Percentiles rank a stretch among this genome's conserved stretches.
phyloP scores from a whole-genome alignment of 2,797 vertebrate species.

The Ambastaia sidthimunki region DNA sequence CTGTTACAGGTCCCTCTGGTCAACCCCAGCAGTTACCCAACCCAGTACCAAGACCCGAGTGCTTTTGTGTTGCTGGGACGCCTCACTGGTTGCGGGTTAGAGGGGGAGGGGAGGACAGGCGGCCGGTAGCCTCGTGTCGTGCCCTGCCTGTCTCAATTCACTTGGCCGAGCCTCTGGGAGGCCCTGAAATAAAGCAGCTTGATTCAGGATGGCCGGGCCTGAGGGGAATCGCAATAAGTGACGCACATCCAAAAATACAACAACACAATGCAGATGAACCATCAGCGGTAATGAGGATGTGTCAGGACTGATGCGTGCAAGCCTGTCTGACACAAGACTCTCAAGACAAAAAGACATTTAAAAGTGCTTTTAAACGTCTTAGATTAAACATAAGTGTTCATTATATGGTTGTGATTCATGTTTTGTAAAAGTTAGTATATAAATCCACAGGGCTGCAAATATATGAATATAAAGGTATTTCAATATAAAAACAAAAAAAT shows the following conservation, averaged over 20 bases:
- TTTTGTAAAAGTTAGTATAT: not conserved
- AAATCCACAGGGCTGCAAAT: not conserved
- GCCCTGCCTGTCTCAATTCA: slow-evolving; percentile 57
- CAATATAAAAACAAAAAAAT: no score
- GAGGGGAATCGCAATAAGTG: slow-evolving; percentile 33
- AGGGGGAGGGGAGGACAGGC: slow-evolving; percentile 43
- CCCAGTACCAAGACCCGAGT: slow-evolving; percentile 76
- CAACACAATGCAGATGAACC: not conserved
- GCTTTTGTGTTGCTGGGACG: slow-evolving; percentile 60
- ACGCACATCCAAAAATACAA: slow-evolving; percentile 31
- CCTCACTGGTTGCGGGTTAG: slow-evolving; percentile 20
- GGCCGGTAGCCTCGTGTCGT: slow-evolving; percentile 65
- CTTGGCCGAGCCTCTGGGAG: slow-evolving; percentile 50
- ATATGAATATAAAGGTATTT: not conserved
- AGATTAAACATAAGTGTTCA: not conserved
- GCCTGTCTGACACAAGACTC: not conserved
- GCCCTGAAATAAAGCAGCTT: slow-evolving; percentile 46
- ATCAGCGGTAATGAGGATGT: slow-evolving; percentile 10
- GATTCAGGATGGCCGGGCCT: slow-evolving; percentile 45
- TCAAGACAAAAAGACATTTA: not conserved
- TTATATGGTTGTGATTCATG: not conserved
- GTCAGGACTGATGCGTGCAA: not conserved
- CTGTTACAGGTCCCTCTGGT: slow-evolving; percentile 51
- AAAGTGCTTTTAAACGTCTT: not conserved
- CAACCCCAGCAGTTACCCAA: slow-evolving; percentile 63